Evolutionary conservation across 2,797 vertebrate genomes (phyloP).

Genomic region (Xenops minutus): DNA sequence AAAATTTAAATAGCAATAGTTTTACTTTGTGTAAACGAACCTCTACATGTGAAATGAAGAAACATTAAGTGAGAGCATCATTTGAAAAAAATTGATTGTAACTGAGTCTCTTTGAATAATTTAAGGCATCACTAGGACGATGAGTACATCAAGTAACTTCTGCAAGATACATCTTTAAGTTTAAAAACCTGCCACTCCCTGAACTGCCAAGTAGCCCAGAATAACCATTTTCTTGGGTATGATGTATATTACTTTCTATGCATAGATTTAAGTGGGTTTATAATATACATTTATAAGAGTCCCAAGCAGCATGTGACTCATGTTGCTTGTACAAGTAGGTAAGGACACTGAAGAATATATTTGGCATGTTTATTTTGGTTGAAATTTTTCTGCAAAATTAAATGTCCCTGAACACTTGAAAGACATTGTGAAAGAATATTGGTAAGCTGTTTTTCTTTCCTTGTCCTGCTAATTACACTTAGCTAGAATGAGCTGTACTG

Average conservation of each 20-base stretch:
- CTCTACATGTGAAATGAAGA: neutral
- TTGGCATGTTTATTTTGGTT: neutral
- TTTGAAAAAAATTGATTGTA: neutral
- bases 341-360: slow-evolving; percentile 11
- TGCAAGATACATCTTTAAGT: neutral
- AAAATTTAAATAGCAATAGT: neutral
- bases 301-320: neutral
- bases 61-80: neutral
- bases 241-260: neutral
- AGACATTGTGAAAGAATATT: neutral
- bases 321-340: neutral
- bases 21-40: neutral
- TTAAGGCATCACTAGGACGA: neutral
- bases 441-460: slow-evolving; percentile 1
- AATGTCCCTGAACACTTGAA: neutral
- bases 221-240: neutral
- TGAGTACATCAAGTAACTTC: neutral
- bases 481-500: slow-evolving; percentile 38
- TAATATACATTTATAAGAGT: neutral
- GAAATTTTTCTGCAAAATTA: slow-evolving; percentile 5
- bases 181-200: neutral
- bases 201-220: neutral
- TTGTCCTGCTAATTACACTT: slow-evolving; percentile 45
- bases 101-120: neutral
- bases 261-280: slow-evolving; percentile 15